Evolutionary conservation across 92 coral and sea anemone genomes (phyloP).

Genomic region (Scolanthus callimorphus): DNA sequence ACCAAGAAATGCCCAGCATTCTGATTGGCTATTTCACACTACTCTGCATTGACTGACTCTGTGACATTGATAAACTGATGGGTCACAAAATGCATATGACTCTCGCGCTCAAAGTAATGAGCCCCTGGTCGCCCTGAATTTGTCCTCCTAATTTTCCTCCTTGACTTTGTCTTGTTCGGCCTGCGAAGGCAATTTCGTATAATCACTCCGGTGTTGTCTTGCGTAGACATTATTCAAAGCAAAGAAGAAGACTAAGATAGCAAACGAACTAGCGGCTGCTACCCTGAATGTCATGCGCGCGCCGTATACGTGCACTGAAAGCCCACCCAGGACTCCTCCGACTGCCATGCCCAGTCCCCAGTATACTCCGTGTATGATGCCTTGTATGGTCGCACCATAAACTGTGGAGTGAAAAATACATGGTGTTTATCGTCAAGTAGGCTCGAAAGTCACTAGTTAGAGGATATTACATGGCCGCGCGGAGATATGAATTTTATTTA

Average conservation of each 20-base stretch:
- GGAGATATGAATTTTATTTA: too few relatives aligned
- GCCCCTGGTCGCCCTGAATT: too few relatives aligned
- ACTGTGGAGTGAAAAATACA: too few relatives aligned
- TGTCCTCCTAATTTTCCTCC: constrained; percentile 34
- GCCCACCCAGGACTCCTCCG: constrained; percentile 84
- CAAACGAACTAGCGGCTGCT: constrained; percentile 57
- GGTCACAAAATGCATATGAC: too few relatives aligned
- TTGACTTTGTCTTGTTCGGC: constrained; percentile 24
- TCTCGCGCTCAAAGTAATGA: too few relatives aligned
- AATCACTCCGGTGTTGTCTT: constrained; percentile 18
- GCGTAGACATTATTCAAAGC: constrained; percentile 51
- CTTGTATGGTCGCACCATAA: constrained; percentile 79
- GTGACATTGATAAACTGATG: too few relatives aligned
- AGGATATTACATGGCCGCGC: too few relatives aligned
- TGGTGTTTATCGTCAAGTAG: too few relatives aligned
- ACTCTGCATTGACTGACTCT: too few relatives aligned
- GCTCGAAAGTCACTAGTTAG: too few relatives aligned
- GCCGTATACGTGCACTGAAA: constrained; percentile 69
- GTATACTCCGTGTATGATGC: constrained; percentile 89
- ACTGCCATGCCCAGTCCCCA: constrained; percentile 95
- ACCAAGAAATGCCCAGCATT: too few relatives aligned
- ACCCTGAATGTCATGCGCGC: constrained; percentile 82
- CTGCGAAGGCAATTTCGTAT: constrained; percentile 30
- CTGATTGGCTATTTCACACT: too few relatives aligned
- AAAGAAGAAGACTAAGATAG: constrained; percentile 59